Evolutionary conservation across 2,888 invertebrate species (phyloP), one percentile per base, ranked within the genome.

Genomic region (Drosophila pseudotalamancana): DNA sequence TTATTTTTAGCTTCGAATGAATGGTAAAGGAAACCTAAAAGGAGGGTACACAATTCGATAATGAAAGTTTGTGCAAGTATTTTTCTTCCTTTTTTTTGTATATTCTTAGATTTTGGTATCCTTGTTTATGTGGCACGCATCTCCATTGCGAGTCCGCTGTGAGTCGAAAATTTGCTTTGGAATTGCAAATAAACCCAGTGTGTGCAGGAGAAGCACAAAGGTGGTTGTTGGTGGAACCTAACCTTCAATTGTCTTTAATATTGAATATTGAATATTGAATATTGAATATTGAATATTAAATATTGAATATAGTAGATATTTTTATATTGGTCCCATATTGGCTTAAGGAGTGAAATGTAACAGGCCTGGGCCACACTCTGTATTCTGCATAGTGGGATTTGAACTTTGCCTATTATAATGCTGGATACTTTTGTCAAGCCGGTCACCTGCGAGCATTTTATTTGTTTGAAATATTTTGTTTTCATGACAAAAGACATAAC

Each of bases 101-200:
- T 35, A 18, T 34, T 49, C 37, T 25, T 25, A 54, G 34, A 39
- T 35, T 23, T 40, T 31, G 43, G 3, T 57, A 29, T 6, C 34
- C 31, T 69, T 76, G 62, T 63, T 65, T 61, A 46, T 64, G 57
- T 61, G 63, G 59, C 57, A 62, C 53, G 49, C 79, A 48, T 25
- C 60, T 49, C 46, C 37, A 42, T 49, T 64, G 49, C 23, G 35
- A 27, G 59, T 39, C 63, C 64, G 37, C 56, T 60, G 77, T 51
- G 65, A 55, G 46, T 56, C 56, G 37, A 35, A 71, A 73, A 68
- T 71, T 63, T 73, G 63, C 66, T 45, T 56, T 45, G 63, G 64
- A 77, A 77, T 72, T 67, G 78, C 72, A 74, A 77, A 78, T 72
- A 74, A 66, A 54, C 48, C 31, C 53, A 56, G 35, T 63, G 61